Conservation (phyloP, 2,113 vertebrate species). For the Anoura caudifer region DNA sequence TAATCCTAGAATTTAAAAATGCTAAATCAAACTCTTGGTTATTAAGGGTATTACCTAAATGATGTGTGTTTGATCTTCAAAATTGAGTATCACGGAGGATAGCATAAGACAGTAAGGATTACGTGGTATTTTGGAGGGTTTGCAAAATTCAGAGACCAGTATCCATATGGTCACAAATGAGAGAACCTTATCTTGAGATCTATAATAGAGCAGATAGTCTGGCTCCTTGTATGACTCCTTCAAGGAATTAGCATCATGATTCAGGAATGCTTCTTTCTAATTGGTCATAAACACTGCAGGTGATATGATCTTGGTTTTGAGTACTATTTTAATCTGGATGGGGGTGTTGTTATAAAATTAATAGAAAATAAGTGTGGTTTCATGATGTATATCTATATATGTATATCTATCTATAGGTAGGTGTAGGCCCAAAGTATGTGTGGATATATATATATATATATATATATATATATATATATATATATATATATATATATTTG, state of each 20-base stretch:
- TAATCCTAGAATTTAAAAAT: slow-evolving; percentile 35
- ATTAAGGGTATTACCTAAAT: background rate
- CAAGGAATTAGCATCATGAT: background rate
- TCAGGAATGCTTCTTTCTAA: background rate
- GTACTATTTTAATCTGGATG: slow-evolving; percentile 9
- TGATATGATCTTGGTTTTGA: slow-evolving; percentile 1
- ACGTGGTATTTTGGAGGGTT: slow-evolving; percentile 22
- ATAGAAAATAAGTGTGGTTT: slow-evolving; percentile 29
- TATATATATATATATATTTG: background rate
- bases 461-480: no score
- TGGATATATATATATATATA: no score
- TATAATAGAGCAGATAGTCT: background rate
- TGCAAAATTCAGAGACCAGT: background rate
- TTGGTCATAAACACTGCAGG: background rate
- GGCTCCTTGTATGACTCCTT: background rate
- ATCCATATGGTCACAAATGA: background rate
- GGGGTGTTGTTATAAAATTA: background rate
- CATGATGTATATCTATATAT: background rate
- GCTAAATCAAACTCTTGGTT: slow-evolving; percentile 17
- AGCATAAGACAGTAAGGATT: slow-evolving; percentile 9
- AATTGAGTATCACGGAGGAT: background rate
- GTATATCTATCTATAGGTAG: no score
- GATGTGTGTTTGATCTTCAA: background rate
- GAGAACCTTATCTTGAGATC: background rate
- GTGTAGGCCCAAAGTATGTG: no score